Evolutionary conservation across 2,113 vertebrate genomes (phyloP), one percentile per base, ranked within the genome.

Genomic region (Lynx canadensis): DNA sequence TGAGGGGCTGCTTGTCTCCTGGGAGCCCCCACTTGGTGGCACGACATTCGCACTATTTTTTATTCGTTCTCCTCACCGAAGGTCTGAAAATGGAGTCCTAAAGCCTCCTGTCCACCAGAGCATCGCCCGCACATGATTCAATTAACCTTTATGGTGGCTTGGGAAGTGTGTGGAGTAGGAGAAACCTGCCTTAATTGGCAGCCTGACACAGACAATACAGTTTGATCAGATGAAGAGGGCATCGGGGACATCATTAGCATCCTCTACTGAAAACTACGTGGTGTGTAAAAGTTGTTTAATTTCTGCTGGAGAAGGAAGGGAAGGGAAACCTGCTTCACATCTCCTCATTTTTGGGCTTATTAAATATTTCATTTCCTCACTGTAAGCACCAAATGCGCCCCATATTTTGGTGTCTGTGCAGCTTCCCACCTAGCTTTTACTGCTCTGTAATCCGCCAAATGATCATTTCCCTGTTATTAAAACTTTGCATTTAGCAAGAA

Each of bases 141-240:
- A 99, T 99, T 99, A 99, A 99, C 99, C 99, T 99, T 99, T 98
- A 98, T 97, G 98, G 98, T 99, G 98, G 98, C 98, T 98, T 89
- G 98, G 98, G 98, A 99, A 98, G 98, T 98, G 97, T 98, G 98
- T 99, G 98, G 80, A 90, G 97, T 97, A 98, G 97, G 98, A 98
- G 97, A 99, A 98, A 97, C 98, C 98, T 98, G 98, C 98, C 98
- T 98, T 99, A 99, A 99, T 99, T 99, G 99, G 98, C 98, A 99
- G 98, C 98, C 98, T 99, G 99, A 99, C 98, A 99, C 99, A 99
- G 98, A 98, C 98, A 99, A 99, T 99, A 99, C 99, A 98, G 98
- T 99, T 97, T 98, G 98, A 99, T 99, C 99, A 98, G 99, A 99
- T 98, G 98, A 99, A 99, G 98, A 98, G 98, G 98, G 98, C 99